These are phyloP conservation scores for Pseudeuparius sepicola DNA, from an alignment of 2,888 invertebrate species.

Conservation along the genomic window DNA sequence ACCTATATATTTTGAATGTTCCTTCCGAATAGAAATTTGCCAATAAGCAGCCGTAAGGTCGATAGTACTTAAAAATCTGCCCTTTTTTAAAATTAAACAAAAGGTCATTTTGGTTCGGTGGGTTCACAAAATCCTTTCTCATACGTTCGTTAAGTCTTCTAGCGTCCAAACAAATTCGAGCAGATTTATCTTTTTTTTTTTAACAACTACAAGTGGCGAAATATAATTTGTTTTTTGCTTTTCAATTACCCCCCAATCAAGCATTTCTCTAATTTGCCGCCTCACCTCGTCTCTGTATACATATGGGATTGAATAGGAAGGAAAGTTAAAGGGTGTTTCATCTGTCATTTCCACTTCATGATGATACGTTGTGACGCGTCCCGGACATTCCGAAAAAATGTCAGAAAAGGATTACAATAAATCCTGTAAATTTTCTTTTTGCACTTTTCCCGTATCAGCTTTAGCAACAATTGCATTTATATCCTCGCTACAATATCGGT, in stretches of 20 bases:
- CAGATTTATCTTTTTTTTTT: too few relatives aligned
- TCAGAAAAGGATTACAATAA: too few relatives aligned
- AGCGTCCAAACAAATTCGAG: too few relatives aligned
- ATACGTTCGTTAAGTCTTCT: slow-evolving; percentile 15
- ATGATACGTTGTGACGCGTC: slow-evolving; percentile 6
- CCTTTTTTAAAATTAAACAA: slow-evolving; percentile 8
- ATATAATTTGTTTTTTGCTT: slow-evolving; percentile 11
- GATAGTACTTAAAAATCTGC: slow-evolving; percentile 9
- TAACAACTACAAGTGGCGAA: too few relatives aligned
- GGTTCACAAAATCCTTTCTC: slow-evolving; percentile 14
- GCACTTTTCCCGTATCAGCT: too few relatives aligned
- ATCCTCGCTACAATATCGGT: too few relatives aligned
- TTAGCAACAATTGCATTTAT: too few relatives aligned
- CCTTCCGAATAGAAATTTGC: slow-evolving; percentile 19
- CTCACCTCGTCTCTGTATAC: too few relatives aligned
- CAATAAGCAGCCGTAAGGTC: slow-evolving; percentile 16
- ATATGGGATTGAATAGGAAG: slow-evolving; percentile 13
- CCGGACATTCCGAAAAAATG: slow-evolving; percentile 14
- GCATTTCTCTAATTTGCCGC: slow-evolving; percentile 14
- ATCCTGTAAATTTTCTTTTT: too few relatives aligned
- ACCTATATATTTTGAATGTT: slow-evolving; percentile 17
- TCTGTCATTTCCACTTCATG: too few relatives aligned
- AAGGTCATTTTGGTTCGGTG: slow-evolving; percentile 16
- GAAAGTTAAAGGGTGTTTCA: slow-evolving; percentile 13
- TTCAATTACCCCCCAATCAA: slow-evolving; percentile 13